Evolutionary conservation across 2,113 vertebrate genomes (phyloP).

Genomic region (Myotis yumanensis): DNA sequence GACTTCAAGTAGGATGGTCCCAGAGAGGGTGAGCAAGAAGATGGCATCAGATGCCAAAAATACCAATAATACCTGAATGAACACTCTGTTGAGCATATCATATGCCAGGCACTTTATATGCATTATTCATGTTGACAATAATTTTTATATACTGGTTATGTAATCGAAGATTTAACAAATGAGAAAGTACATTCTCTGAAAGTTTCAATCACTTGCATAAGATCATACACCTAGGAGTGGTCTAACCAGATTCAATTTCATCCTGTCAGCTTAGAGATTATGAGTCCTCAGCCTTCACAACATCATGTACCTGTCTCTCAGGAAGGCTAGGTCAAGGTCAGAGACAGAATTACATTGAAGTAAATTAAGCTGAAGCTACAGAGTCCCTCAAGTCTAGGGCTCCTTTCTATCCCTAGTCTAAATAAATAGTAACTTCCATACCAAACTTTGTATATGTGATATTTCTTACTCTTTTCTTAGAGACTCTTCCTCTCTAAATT

Average conservation of each 20-base stretch:
- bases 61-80: not conserved
- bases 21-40: not conserved
- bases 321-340: not conserved
- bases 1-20: not conserved
- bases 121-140: not conserved
- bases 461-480: not conserved
- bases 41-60: not conserved
- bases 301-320: not conserved
- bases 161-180: constrained; percentile 2
- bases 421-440: not conserved
- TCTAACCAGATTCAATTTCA: not conserved
- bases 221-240: not conserved
- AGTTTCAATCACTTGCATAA: not conserved
- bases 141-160: not conserved
- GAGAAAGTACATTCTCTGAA: not conserved
- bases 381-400: not conserved
- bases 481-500: not conserved
- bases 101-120: not conserved
- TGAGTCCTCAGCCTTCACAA: not conserved
- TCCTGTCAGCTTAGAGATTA: not conserved
- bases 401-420: not conserved
- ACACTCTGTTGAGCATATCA: not conserved
- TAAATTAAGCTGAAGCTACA: not conserved
- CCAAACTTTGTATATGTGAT: not conserved
- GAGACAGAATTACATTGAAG: not conserved